Percentiles rank a stretch among this genome's conserved stretches.
Conservation (phyloP, 2,888 invertebrate genomes). For the Pristionchus maxplancki region DNA sequence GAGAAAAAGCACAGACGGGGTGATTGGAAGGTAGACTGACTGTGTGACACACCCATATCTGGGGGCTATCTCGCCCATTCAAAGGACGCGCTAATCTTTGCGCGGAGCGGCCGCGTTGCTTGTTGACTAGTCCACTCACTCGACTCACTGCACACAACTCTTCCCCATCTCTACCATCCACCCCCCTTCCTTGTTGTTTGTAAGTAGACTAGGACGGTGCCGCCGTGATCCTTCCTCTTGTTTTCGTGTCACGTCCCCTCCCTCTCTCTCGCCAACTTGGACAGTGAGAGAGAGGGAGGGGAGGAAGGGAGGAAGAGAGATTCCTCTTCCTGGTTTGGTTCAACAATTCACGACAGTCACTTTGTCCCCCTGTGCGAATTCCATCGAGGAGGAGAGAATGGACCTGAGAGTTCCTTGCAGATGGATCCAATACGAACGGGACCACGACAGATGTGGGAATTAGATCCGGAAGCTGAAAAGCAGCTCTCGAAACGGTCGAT, state of each 20-base stretch:
- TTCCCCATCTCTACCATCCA: background rate
- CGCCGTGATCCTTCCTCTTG: conserved; percentile 4
- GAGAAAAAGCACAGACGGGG: background rate
- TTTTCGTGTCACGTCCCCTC: conserved; percentile 28
- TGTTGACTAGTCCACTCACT: conserved; percentile 27
- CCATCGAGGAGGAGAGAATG: background rate
- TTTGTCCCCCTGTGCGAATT: background rate
- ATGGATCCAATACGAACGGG: background rate
- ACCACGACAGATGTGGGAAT: conserved; percentile 48
- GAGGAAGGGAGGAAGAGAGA: background rate
- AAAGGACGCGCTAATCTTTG: conserved; percentile 8
- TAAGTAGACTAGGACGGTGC: conserved; percentile 30
- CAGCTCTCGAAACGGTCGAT: background rate
- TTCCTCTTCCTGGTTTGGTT: background rate
- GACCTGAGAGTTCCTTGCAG: background rate
- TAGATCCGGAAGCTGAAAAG: background rate
- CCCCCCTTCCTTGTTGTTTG: conserved; percentile 14
- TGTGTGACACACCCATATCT: background rate
- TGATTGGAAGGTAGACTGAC: no score
- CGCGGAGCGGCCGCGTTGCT: conserved; percentile 51
- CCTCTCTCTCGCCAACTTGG: conserved; percentile 23
- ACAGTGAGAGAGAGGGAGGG: conserved; percentile 12
- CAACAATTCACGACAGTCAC: background rate
- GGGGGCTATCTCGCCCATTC: background rate
- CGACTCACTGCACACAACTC: background rate